These are phyloP conservation scores for Hydrolagus affinis DNA, from an alignment of 2,113 vertebrate genomes.

Conservation along the genomic window DNA sequence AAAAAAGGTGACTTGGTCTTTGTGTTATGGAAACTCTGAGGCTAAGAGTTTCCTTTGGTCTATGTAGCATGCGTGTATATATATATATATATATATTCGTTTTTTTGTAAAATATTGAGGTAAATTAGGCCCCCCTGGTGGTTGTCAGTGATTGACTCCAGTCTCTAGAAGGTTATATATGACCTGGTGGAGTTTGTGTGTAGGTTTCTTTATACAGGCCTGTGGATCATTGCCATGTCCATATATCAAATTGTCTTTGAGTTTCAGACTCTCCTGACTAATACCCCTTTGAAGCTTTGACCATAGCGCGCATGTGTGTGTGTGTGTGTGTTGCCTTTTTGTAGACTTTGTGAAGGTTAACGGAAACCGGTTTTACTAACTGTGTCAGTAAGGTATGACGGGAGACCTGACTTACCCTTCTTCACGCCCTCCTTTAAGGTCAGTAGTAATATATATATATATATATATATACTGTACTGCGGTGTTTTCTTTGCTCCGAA, in stretches of 20 bases:
- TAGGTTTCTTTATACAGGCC: neutral
- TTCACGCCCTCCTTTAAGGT: neutral
- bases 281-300: conserved; percentile 22
- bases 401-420: neutral
- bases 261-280: neutral
- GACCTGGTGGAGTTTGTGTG: neutral
- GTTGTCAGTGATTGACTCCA: neutral
- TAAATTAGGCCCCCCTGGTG: neutral
- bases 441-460: too few species aligned
- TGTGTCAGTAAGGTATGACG: conserved; percentile 22
- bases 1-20: neutral
- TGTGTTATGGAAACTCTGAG: conserved; percentile 23
- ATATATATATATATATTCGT: too few species aligned
- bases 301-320: neutral
- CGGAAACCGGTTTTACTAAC: conserved; percentile 26
- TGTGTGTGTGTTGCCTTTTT: neutral
- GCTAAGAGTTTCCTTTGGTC: neutral
- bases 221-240: conserved; percentile 8
- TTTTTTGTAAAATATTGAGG: neutral
- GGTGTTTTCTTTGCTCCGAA: conserved; percentile 9
- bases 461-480: too few species aligned
- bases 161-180: conserved; percentile 24
- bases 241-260: conserved; percentile 17
- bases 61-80: neutral
- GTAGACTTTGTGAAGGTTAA: neutral